Percentiles rank a stretch among this genome's conserved stretches.
Conservation (phyloP, 2,113 vertebrate species). For the Actenoides lindsayi region DNA sequence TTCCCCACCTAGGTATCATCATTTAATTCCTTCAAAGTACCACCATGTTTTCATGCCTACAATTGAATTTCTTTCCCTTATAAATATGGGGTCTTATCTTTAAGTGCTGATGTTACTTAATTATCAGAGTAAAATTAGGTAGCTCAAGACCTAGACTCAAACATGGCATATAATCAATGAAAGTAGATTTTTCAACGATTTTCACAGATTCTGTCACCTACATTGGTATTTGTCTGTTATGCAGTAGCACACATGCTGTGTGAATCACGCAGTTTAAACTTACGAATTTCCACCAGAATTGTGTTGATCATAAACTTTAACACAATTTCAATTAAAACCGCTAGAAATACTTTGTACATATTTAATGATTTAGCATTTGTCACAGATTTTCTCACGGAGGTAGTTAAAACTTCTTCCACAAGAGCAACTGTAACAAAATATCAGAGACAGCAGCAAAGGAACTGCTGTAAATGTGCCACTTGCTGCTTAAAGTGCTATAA, state of each 20-base stretch:
- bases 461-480: background rate
- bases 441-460: background rate
- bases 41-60: background rate
- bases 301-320: background rate
- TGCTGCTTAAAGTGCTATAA: background rate
- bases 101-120: background rate
- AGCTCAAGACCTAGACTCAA: background rate
- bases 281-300: background rate
- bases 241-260: background rate
- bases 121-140: background rate
- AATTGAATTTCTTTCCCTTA: background rate
- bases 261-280: background rate
- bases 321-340: background rate
- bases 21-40: background rate
- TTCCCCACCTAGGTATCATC: background rate
- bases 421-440: background rate
- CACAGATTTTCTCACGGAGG: background rate
- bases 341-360: background rate
- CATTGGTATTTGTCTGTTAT: accelerated
- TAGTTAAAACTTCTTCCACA: background rate
- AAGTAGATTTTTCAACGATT: background rate
- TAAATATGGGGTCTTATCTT: background rate
- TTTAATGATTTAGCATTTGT: background rate
- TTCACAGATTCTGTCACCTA: background rate
- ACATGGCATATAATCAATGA: background rate